These are phyloP conservation scores for Carterocephalus palaemon DNA, from an alignment of 2,888 invertebrate species.

Conservation along the genomic window DNA sequence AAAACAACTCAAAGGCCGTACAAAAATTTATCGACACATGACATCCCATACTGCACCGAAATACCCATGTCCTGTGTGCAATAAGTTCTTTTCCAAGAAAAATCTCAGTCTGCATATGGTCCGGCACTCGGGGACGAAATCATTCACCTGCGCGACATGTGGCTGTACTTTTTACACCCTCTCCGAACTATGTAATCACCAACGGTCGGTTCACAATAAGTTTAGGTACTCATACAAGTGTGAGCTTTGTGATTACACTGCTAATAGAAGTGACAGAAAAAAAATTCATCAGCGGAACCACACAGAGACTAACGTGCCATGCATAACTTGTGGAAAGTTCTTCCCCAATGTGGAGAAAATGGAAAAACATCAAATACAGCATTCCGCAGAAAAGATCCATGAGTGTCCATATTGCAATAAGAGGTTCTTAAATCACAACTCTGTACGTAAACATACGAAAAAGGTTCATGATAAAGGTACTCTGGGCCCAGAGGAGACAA, in stretches of 20 bases:
- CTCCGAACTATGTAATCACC: constrained; percentile 56
- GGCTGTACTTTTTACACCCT: constrained; percentile 52
- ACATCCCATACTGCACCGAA: constrained; percentile 38
- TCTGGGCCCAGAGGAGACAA: no score
- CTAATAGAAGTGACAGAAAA: constrained; percentile 35
- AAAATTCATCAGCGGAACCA: constrained; percentile 51
- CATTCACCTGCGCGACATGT: constrained; percentile 58
- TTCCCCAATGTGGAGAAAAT: constrained; percentile 45
- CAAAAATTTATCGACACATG: constrained; percentile 49
- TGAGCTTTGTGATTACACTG: constrained; percentile 50
- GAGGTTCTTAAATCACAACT: constrained; percentile 44
- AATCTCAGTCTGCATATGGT: constrained; percentile 46
- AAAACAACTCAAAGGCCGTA: constrained; percentile 50
- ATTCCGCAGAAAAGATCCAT: constrained; percentile 49
- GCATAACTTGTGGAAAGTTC: constrained; percentile 56
- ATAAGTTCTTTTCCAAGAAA: constrained; percentile 43
- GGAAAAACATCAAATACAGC: constrained; percentile 47
- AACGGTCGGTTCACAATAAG: constrained; percentile 43
- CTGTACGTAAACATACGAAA: constrained; percentile 38
- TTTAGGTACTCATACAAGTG: constrained; percentile 43
- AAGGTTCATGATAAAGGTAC: constrained; percentile 32
- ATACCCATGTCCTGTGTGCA: constrained; percentile 46
- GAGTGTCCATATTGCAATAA: constrained; percentile 51
- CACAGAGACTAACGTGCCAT: constrained; percentile 44
- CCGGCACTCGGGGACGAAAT: constrained; percentile 52